A percentile compares a stretch with the other conserved stretches of the same genome.
phyloP scores from a whole-genome alignment of 23 tunicate species.

The Botrylloides violaceus region DNA sequence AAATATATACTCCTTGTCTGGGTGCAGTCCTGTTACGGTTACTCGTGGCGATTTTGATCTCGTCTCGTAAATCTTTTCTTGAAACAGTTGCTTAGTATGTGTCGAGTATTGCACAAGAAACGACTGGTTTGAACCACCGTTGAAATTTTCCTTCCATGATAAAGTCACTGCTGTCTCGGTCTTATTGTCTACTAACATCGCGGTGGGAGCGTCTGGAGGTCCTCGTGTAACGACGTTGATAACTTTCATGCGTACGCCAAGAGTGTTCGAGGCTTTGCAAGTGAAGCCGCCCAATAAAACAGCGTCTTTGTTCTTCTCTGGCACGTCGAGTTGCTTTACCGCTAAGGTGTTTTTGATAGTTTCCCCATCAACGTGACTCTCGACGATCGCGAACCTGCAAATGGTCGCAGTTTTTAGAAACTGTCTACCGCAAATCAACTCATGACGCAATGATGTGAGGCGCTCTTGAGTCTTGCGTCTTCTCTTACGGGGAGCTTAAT shows the following conservation, averaged over 20 bases:
- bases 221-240: conserved; percentile 51
- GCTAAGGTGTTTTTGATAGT: not conserved
- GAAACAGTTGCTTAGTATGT: conserved; percentile 26
- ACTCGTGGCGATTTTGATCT: not conserved
- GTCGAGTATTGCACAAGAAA: conserved; percentile 39
- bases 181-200: conserved; percentile 4
- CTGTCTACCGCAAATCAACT: not conserved
- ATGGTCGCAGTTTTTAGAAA: not conserved
- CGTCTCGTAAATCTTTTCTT: not conserved
- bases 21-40: conserved; percentile 15
- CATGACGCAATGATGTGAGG: no score
- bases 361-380: not conserved
- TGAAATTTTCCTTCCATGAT: conserved; percentile 64
- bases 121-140: conserved; percentile 66
- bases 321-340: not conserved
- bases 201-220: conserved; percentile 55
- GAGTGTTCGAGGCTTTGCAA: conserved; percentile 39
- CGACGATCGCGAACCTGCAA: not conserved
- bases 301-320: conserved; percentile 1
- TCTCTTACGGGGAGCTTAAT: no score
- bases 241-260: conserved; percentile 20
- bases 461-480: no score
- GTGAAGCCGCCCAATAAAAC: conserved; percentile 18
- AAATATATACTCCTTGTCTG: conserved; percentile 14
- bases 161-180: conserved; percentile 31